phyloP scores from a whole-genome alignment of 2,888 invertebrate species.

The Drosophila rubida region DNA sequence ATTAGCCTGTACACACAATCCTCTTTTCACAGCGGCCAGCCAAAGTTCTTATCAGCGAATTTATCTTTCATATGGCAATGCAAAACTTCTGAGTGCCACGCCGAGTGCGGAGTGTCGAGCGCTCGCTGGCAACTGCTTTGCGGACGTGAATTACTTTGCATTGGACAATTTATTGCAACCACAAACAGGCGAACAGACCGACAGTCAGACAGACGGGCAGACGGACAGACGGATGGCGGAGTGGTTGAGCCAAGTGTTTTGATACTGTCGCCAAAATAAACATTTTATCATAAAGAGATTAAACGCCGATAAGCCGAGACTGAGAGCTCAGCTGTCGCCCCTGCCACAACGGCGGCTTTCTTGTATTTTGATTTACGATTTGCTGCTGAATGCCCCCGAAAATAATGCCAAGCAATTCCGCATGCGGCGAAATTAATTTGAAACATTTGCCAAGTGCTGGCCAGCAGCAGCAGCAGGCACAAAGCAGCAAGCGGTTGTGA shows the following conservation, averaged over 20 bases:
- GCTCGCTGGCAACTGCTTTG: slow-evolving; percentile 29
- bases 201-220: background rate
- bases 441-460: slow-evolving; percentile 58
- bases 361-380: slow-evolving; percentile 66
- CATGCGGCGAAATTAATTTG: slow-evolving; percentile 76
- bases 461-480: slow-evolving; percentile 26
- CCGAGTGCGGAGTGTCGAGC: slow-evolving; percentile 5
- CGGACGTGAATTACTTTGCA: slow-evolving; percentile 50
- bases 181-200: slow-evolving; percentile 30
- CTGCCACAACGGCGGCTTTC: slow-evolving; percentile 4
- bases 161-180: slow-evolving; percentile 72
- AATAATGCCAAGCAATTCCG: slow-evolving; percentile 62
- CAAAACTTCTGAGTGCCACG: slow-evolving; percentile 55
- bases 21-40: slow-evolving; percentile 62
- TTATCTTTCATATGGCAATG: slow-evolving; percentile 77
- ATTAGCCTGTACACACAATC: slow-evolving; percentile 77
- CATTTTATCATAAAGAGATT: slow-evolving; percentile 82
- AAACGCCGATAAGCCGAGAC: slow-evolving; percentile 65
- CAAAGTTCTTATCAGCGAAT: slow-evolving; percentile 76
- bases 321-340: slow-evolving; percentile 16
- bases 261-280: slow-evolving; percentile 72
- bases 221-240: background rate
- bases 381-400: slow-evolving; percentile 35
- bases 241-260: slow-evolving; percentile 45
- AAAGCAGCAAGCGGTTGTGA: slow-evolving; percentile 7